Conservation (phyloP, 2,797 vertebrate genomes). For the Takifugu rubripes region DNA sequence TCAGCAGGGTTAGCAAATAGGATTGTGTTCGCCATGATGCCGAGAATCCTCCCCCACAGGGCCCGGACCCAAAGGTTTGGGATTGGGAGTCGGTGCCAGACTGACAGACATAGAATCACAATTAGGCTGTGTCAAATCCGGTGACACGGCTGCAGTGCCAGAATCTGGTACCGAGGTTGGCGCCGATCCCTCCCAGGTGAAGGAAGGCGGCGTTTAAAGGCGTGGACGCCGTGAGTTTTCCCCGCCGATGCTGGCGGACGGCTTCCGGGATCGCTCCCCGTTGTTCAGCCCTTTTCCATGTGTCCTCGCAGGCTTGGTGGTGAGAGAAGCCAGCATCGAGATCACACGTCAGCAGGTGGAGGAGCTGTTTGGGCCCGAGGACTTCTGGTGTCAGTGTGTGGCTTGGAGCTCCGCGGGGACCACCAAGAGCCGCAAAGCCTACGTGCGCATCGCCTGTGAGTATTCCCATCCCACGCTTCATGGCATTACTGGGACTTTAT, state of each 20-base stretch:
- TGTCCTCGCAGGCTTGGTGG: constrained; percentile 85
- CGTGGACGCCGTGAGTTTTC: constrained; percentile 3
- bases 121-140: constrained; percentile 15
- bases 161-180: neutral
- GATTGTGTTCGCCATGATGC: constrained; percentile 69
- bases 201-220: neutral
- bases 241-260: neutral
- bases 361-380: constrained; percentile 94
- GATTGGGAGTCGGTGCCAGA: constrained; percentile 42
- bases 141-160: constrained; percentile 15
- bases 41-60: constrained; percentile 62
- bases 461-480: constrained; percentile 38
- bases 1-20: constrained; percentile 78
- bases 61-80: constrained; percentile 51
- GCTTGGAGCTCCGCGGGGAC: constrained; percentile 98
- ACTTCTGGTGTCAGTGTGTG: constrained; percentile 99
- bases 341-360: constrained; percentile 98
- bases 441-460: constrained; percentile 98
- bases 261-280: neutral
- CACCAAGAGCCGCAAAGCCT: constrained; percentile 96
- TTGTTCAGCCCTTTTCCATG: constrained; percentile 2
- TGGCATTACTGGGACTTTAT: constrained; percentile 37
- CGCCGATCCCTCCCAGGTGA: neutral
- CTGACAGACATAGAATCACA: constrained; percentile 25
- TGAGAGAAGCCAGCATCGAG: constrained; percentile 96